These are phyloP conservation scores for Lasiommata megera DNA, from an alignment of 2,888 invertebrate genomes.

Conservation along the genomic window DNA sequence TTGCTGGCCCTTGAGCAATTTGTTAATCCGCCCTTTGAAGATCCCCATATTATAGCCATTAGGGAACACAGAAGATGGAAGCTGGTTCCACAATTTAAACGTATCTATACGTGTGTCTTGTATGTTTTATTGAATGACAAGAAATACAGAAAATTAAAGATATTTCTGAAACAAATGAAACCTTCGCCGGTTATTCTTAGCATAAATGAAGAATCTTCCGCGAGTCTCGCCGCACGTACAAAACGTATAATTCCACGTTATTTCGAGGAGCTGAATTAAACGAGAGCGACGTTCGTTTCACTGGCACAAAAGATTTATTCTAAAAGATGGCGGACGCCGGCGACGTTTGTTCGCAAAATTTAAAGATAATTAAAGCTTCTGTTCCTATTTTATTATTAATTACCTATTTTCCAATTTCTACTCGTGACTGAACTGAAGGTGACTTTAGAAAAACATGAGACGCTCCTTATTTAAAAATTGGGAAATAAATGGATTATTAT, in stretches of 20 bases:
- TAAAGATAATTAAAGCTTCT: neutral
- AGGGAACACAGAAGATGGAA: no score
- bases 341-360: neutral
- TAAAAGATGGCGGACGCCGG: conserved; percentile 7
- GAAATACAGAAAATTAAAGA: neutral
- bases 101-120: neutral
- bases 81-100: no score
- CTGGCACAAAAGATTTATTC: conserved; percentile 23
- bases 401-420: no score
- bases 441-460: no score
- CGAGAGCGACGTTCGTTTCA: conserved; percentile 23
- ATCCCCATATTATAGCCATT: no score
- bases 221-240: conserved; percentile 12
- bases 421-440: no score
- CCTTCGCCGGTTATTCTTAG: neutral
- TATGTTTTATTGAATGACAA: neutral
- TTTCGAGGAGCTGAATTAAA: conserved; percentile 26
- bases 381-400: no score
- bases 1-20: no score
- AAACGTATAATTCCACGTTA: conserved; percentile 20
- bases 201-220: conserved; percentile 6
- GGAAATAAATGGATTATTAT: no score
- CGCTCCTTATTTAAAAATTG: no score
- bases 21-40: no score
- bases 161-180: neutral